Conservation (phyloP, 2,113 vertebrate genomes). For the Dicaeum eximium region DNA sequence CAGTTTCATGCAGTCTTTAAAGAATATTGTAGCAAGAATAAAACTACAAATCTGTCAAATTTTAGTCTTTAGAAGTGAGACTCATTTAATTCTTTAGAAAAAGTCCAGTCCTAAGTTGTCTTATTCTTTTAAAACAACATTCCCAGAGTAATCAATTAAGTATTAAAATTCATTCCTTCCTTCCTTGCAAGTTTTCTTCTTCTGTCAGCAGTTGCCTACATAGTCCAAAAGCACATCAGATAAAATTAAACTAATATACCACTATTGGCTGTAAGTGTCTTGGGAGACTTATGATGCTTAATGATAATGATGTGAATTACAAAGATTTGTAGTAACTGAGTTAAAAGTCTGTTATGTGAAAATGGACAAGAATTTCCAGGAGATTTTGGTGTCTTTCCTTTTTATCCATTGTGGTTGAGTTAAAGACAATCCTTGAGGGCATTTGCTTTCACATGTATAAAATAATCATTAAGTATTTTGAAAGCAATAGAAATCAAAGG, state of each 20-base stretch:
- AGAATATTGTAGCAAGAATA: not conserved
- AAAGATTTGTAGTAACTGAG: not conserved
- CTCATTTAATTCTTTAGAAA: constrained; percentile 47
- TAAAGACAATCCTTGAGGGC: constrained; percentile 30
- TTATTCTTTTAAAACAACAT: constrained; percentile 25
- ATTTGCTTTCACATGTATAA: constrained; percentile 43
- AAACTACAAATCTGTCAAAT: not conserved
- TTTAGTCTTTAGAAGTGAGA: not conserved
- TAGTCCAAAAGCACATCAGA: constrained; percentile 28
- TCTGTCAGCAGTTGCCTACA: not conserved
- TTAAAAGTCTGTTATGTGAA: constrained; percentile 46
- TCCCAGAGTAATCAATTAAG: not conserved
- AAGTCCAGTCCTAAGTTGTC: constrained; percentile 1
- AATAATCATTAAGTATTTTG: constrained; percentile 42
- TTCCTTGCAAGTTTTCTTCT: constrained; percentile 1
- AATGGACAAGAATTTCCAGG: constrained; percentile 46
- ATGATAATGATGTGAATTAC: not conserved
- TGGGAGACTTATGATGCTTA: not conserved
- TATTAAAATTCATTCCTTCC: constrained; percentile 41
- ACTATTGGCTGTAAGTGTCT: not conserved
- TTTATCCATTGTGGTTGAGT: not conserved
- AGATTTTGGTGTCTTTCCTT: constrained; percentile 11
- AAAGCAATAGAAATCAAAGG: constrained; percentile 46
- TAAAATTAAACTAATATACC: not conserved
- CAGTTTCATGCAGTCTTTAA: constrained; percentile 5